Evolutionary conservation across 1,140 invertebrate genomes (phyloP).

Genomic region (Pemphigus obesinymphae): DNA sequence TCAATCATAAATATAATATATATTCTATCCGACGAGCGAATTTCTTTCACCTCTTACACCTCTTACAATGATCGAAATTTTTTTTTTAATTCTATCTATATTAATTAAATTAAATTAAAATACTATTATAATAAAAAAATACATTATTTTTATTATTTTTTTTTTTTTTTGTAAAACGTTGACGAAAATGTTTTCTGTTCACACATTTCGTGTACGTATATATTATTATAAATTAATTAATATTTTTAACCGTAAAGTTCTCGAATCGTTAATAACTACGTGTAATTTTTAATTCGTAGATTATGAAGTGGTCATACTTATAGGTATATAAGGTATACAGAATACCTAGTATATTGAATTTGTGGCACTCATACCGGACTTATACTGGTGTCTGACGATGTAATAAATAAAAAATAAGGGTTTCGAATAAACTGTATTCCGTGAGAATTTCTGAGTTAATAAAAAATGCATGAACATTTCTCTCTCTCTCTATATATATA

Average conservation of each 20-base stretch:
- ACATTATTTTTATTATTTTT: too few species aligned
- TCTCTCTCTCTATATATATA: too few species aligned
- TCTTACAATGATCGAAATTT: too few species aligned
- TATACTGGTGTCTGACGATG: neutral
- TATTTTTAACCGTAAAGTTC: neutral
- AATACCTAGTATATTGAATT: neutral
- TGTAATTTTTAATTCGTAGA: neutral
- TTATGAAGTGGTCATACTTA: neutral
- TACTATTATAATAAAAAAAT: too few species aligned
- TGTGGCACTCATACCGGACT: neutral
- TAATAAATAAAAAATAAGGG: neutral
- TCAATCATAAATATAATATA: too few species aligned
- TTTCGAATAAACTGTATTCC: neutral
- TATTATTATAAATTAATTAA: neutral
- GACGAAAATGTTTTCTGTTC: too few species aligned
- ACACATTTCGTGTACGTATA: neutral
- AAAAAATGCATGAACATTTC: slow-evolving; percentile 15
- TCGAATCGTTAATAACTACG: neutral
- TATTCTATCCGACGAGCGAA: too few species aligned
- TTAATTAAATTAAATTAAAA: too few species aligned
- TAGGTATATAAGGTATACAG: too few species aligned
- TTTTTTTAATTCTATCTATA: too few species aligned
- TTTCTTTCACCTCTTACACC: too few species aligned
- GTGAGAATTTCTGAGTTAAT: neutral
- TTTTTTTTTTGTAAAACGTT: too few species aligned